Conservation (phyloP, 92 coral and sea anemone genomes). For the Muricea muricata region DNA sequence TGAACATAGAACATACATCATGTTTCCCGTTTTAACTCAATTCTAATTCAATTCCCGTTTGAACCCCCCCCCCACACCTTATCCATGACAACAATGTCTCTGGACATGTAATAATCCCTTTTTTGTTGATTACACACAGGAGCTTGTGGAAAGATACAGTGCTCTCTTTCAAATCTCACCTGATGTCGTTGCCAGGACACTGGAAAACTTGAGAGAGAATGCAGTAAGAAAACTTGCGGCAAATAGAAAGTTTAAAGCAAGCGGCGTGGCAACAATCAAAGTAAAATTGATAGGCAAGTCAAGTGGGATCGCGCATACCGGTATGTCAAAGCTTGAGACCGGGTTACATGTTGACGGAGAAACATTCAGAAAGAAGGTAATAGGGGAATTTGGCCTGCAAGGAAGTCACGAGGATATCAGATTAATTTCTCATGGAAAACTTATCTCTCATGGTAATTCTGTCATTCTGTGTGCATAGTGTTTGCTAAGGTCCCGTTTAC, state of each 20-base stretch:
- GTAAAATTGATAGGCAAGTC: slow-evolving; percentile 72
- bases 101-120: too few species aligned
- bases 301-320: slow-evolving; percentile 56
- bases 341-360: slow-evolving; percentile 66
- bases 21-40: too few species aligned
- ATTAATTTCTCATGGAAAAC: slow-evolving; percentile 85
- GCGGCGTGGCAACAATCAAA: slow-evolving; percentile 87
- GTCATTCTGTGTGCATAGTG: too few species aligned
- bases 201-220: slow-evolving; percentile 78
- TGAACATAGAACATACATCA: too few species aligned
- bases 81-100: too few species aligned
- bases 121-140: slow-evolving; percentile 49
- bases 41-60: too few species aligned
- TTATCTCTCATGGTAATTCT: slow-evolving; percentile 77
- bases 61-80: too few species aligned
- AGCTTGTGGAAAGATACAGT: slow-evolving; percentile 71
- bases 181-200: slow-evolving; percentile 61
- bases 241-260: slow-evolving; percentile 70
- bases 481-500: too few species aligned
- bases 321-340: slow-evolving; percentile 51
- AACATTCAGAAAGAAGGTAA: background rate
- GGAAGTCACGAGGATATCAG: slow-evolving; percentile 59
- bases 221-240: slow-evolving; percentile 84
- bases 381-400: slow-evolving; percentile 64
- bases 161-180: slow-evolving; percentile 47